Evolutionary conservation across 2,797 vertebrate species (phyloP), one percentile per base, ranked within the genome.

Genomic region (Heterohyrax brucei): DNA sequence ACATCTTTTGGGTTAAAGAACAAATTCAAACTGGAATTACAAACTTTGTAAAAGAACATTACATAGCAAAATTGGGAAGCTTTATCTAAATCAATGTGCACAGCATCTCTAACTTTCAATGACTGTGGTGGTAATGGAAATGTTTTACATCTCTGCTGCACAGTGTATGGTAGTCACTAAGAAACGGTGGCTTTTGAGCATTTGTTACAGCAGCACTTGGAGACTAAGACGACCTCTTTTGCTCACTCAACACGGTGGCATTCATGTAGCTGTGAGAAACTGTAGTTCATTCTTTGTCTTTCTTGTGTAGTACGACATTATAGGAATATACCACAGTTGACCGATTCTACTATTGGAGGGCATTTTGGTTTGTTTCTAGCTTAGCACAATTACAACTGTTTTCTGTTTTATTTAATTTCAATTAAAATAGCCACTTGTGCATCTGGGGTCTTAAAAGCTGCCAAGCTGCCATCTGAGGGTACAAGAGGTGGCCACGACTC

Each of bases 21-120:
- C 39, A 86, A 89, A 93, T 78, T 87, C 39, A 78, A 79, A 75
- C 82, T 21, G n/a, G 56, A 68, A 83, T 50, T 26, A 80, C 8
- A 50, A 59, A 70, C 14, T 62, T 76, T 84, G 30, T 61, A 79
- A 83, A 96, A 77, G 39, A 80, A 83, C 33, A 44, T 59, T 72
- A 68, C 56, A 93, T 13, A 68, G 82, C 33, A 88, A 84, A 84
- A 66, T n/a, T n/a, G 56, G 1, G 28, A 81, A n/a, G 46, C 33
- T 73, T 83, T 79, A 53, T 44, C 50, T 56, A 64, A 86, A 77
- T 62, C n/a, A 70, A 72, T 46, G 61, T 73, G 56, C 72, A 85
- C 61, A 89, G 16, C 16, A 19, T 94, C 66, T 66, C 46, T n/a
- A 84, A 28, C 3, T 24, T 62, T 85, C 59, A 64, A 44, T 53